Conservation (phyloP, 2,888 invertebrate species). For the Arenicola marina region DNA sequence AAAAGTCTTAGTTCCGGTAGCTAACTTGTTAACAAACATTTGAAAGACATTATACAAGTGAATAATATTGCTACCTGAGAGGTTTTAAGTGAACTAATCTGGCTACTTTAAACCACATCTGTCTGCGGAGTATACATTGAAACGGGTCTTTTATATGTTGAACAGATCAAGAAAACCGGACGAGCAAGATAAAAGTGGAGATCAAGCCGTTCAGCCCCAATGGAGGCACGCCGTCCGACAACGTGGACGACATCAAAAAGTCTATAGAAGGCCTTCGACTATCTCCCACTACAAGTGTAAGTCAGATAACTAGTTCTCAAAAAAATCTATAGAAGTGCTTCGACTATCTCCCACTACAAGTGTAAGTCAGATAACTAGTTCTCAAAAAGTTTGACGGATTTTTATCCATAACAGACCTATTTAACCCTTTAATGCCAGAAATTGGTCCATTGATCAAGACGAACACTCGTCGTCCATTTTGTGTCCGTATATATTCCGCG, state of each 20-base stretch:
- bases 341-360: slow-evolving; percentile 66
- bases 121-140: too few species aligned
- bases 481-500: too few species aligned
- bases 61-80: too few species aligned
- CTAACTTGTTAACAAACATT: too few species aligned
- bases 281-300: slow-evolving; percentile 63
- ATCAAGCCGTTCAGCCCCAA: slow-evolving; percentile 88
- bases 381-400: background rate
- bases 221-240: slow-evolving; percentile 84
- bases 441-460: too few species aligned
- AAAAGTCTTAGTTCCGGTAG: too few species aligned
- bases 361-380: slow-evolving; percentile 60
- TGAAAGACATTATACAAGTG: too few species aligned
- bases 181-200: slow-evolving; percentile 89
- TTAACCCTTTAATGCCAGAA: too few species aligned
- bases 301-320: slow-evolving; percentile 31
- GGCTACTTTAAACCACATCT: background rate
- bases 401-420: too few species aligned
- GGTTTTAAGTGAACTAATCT: background rate
- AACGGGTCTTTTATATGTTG: slow-evolving; percentile 18
- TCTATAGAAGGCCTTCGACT: slow-evolving; percentile 87
- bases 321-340: slow-evolving; percentile 66
- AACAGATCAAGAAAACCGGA: slow-evolving; percentile 71
- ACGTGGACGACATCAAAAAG: slow-evolving; percentile 89
- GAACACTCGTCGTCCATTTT: too few species aligned